Base-by-base conservation (phyloP, 2,888 invertebrate species). In the Pammene fasciana region DNA sequence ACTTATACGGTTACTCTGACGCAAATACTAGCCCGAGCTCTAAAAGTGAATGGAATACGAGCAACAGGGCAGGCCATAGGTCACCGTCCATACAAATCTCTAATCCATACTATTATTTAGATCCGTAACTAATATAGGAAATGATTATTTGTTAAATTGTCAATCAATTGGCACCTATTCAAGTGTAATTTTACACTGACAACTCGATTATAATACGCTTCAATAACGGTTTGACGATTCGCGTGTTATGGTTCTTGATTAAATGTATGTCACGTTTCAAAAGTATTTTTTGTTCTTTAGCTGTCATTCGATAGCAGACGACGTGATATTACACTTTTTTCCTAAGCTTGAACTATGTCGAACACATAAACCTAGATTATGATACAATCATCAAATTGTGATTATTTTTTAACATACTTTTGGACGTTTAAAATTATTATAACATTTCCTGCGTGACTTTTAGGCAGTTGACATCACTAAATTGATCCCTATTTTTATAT, bases 81-180 rank as follows among this genome's bases (percentile, higher is more conserved):
- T 70, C 70, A 59, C 57, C 50, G 34, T n/a, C 65, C 70, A 65
- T 81, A 84, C 82, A 88, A 87, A 87, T 83, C 82, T 86, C 79
- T 82, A 86, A 88, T 88, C 82, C 82, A 78, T 75, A 81, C 79
- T 82, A 84, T 70, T 70, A 70, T 70, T 60, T 65, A 65, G 65
- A 70, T 70, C 65, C 65, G 70, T 70, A 65, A 65, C 70, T 65
- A 70, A 70, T 67, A 61, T 61, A 65, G 60, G 70, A 70, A 70
- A 65, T 70, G 46, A 65, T 65, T 70, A 70, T 70, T 70, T 70
- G 65, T 70, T 70, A 60, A 70, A 70, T 70, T 65, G 70, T 70
- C 70, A 70, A 65, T 70, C 70, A 70, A 65, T 68, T 65, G 68
- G 68, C 65, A 59, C 64, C 68, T 68, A 68, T 70, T 70, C 65